Conservation (phyloP, 1,140 invertebrate species). For the Tetragnatha versicolor region DNA sequence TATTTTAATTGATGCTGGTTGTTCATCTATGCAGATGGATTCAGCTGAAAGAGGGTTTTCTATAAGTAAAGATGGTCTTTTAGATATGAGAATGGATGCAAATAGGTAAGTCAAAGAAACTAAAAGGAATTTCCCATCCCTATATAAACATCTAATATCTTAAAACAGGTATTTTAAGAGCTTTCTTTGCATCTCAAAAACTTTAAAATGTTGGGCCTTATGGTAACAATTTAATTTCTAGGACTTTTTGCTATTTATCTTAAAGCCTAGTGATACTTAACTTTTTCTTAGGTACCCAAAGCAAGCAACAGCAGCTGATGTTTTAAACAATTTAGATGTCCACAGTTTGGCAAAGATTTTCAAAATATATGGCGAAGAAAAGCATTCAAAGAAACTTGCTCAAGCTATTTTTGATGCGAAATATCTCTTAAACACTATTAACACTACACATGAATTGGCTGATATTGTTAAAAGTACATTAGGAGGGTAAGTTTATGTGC, state of each 20-base stretch:
- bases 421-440: conserved; percentile 79
- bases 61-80: conserved; percentile 79
- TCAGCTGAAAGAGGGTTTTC: conserved; percentile 82
- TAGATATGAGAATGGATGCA: conserved; percentile 97
- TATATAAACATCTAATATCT: too few relatives aligned
- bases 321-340: conserved; percentile 80
- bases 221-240: too few relatives aligned
- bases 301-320: conserved; percentile 82
- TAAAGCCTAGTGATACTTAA: too few relatives aligned
- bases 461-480: conserved; percentile 70
- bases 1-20: conserved; percentile 92
- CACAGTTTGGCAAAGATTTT: conserved; percentile 82
- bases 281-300: conserved; percentile 65
- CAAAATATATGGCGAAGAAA: conserved; percentile 90
- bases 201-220: too few relatives aligned
- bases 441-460: conserved; percentile 83
- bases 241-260: too few relatives aligned
- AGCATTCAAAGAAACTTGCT: conserved; percentile 84
- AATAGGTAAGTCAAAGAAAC: conserved; percentile 67
- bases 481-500: conserved; percentile 29
- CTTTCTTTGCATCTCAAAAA: too few relatives aligned
- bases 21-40: conserved; percentile 95
- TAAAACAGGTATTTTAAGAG: too few relatives aligned
- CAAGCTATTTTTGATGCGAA: conserved; percentile 86
- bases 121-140: neutral